These are phyloP conservation scores for Dolichopus griseipennis DNA, from an alignment of 2,888 invertebrate species.

Conservation along the genomic window DNA sequence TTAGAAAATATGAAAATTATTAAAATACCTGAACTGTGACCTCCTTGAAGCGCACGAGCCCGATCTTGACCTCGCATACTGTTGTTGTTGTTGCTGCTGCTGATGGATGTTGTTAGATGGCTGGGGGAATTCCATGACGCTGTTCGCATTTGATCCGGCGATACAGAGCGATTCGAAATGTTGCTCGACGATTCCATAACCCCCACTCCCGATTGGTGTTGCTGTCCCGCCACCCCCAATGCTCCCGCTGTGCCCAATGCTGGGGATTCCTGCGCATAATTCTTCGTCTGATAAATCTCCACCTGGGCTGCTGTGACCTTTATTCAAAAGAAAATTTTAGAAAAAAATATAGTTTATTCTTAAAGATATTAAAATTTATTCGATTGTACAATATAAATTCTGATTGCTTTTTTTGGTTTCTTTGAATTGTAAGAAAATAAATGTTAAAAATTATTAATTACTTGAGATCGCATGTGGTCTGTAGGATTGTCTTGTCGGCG, in stretches of 20 bases:
- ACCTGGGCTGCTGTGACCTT: slow-evolving; percentile 47
- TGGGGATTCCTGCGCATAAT: slow-evolving; percentile 43
- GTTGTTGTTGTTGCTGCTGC: slow-evolving; percentile 35
- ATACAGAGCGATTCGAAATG: slow-evolving; percentile 44
- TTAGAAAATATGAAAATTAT: neutral
- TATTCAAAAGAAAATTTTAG: slow-evolving; percentile 10
- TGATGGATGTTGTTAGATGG: slow-evolving; percentile 20
- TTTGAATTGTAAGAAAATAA: too few relatives aligned
- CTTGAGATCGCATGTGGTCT: slow-evolving; percentile 51
- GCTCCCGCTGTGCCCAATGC: slow-evolving; percentile 30
- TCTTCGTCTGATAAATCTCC: slow-evolving; percentile 47
- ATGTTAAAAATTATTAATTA: too few relatives aligned
- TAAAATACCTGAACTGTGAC: slow-evolving; percentile 43
- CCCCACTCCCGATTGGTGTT: slow-evolving; percentile 40
- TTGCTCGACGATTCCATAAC: slow-evolving; percentile 31
- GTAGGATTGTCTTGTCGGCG: slow-evolving; percentile 45
- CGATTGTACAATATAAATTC: too few relatives aligned
- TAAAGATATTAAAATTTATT: too few relatives aligned
- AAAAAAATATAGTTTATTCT: too few relatives aligned
- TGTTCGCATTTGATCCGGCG: slow-evolving; percentile 32
- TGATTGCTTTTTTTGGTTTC: too few relatives aligned
- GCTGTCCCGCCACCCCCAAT: slow-evolving; percentile 33
- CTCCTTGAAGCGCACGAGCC: slow-evolving; percentile 44
- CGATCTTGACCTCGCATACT: slow-evolving; percentile 42
- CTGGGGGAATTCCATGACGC: slow-evolving; percentile 42